Base-by-base conservation (phyloP, 2,113 vertebrate species). In the Psilopogon haemacephalus region DNA sequence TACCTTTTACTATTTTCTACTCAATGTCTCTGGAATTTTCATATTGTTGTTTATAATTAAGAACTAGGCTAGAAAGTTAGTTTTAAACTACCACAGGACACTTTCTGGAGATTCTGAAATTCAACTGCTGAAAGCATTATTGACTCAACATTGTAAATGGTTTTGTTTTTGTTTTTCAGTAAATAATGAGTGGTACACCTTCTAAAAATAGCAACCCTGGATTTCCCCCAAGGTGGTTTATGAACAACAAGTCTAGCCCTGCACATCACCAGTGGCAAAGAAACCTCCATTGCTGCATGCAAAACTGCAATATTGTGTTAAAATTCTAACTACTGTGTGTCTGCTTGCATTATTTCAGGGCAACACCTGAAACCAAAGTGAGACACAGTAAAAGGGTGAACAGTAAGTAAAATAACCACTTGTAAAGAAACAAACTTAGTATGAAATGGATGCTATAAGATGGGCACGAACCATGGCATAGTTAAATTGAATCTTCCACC, bases 381-480 rank as follows among this genome's bases (percentile, higher is more conserved):
- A 89, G 37, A 68, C 24, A 42, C 0, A 1, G 6, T 35, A 81
- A 62, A 69, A 12, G 6, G 12, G 20, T 63, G 8, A 46, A 23
- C 11, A 64, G 20, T 55, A 83, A 77, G 78, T 52, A 55, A 65
- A 87, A 62, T 2, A 42, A 81, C 6, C 4, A n/a, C 59, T 75
- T 89, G 26, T 63, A 64, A 77, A 81, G 30, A 67, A 71, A 44
- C 4, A 87, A 83, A 73, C 73, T 37, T 2, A 24, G 50, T 81
- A 17, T 15, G 14, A 71, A 85, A 56, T 68, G 3, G 9, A 16
- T 60, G 7, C n/a, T 68, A 20, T 68, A 64, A 37, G 23, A 50
- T 23, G 8, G 12, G 6, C 3, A 3, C 58, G 28, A 72, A 59
- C 15, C 0, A 2, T 55, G 9, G 20, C 28, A 26, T 1, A 74